Conservation (phyloP, 2,888 invertebrate genomes). For the Tipula helvola region DNA sequence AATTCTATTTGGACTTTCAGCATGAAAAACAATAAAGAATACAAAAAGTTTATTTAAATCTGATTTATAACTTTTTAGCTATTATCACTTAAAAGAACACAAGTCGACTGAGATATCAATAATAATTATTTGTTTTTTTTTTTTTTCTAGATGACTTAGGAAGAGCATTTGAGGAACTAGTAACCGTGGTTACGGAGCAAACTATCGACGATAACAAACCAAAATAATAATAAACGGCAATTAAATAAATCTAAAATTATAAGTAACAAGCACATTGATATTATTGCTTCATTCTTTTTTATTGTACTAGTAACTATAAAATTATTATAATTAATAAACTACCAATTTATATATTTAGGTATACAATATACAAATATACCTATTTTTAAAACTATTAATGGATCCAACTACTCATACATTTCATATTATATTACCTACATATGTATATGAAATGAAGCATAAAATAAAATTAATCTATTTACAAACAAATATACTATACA, state of each 20-base stretch:
- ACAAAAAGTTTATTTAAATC: too few species aligned
- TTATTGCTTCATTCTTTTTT: neutral
- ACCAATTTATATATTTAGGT: neutral
- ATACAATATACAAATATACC: neutral
- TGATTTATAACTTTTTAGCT: too few species aligned
- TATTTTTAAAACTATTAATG: neutral
- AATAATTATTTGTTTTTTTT: neutral
- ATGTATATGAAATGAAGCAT: neutral
- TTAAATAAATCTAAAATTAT: neutral
- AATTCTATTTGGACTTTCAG: too few species aligned
- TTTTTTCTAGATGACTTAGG: slow-evolving; percentile 62
- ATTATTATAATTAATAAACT: neutral
- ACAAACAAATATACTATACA: neutral
- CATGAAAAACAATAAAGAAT: too few species aligned
- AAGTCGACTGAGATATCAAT: too few species aligned
- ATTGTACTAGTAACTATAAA: neutral
- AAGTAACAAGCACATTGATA: slow-evolving; percentile 4
- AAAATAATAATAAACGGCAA: neutral
- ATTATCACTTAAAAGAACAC: too few species aligned
- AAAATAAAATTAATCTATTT: neutral
- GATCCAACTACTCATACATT: neutral
- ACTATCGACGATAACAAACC: slow-evolving; percentile 32
- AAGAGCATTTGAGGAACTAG: slow-evolving; percentile 76
- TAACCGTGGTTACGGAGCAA: slow-evolving; percentile 81
- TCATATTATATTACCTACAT: neutral